Conservation (phyloP, 2,113 vertebrate genomes). For the Paradisaea rubra region DNA sequence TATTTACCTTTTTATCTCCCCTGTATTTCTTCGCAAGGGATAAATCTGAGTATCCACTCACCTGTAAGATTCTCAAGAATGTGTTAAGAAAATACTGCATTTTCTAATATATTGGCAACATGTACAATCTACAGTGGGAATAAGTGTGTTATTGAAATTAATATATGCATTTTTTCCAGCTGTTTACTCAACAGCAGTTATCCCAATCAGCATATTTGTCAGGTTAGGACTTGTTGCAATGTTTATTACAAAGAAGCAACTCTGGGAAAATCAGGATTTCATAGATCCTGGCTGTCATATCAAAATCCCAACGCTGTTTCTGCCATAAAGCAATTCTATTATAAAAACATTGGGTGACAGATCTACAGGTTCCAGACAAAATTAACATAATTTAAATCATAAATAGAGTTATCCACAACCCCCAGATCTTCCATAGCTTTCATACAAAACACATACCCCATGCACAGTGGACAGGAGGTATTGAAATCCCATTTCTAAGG, state of each 20-base stretch:
- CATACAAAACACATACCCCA: not conserved
- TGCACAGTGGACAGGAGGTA: not conserved
- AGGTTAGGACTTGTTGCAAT: not conserved
- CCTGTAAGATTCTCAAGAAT: not conserved
- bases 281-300: not conserved
- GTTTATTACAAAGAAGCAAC: not conserved
- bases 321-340: not conserved
- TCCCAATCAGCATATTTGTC: conserved; percentile 1
- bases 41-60: not conserved
- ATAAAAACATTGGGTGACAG: not conserved
- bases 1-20: accelerated
- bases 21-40: not conserved
- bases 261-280: not conserved
- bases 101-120: not conserved
- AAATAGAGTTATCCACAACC: not conserved
- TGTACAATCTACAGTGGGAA: not conserved
- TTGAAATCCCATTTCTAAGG: not conserved
- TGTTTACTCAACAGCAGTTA: conserved; percentile 44
- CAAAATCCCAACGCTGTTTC: not conserved
- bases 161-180: conserved; percentile 29
- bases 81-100: not conserved
- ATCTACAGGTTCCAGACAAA: not conserved
- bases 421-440: not conserved
- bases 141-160: not conserved
- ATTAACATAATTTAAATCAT: not conserved